phyloP scores from a whole-genome alignment of 2,888 invertebrate species.

The Epiblema foenella region DNA sequence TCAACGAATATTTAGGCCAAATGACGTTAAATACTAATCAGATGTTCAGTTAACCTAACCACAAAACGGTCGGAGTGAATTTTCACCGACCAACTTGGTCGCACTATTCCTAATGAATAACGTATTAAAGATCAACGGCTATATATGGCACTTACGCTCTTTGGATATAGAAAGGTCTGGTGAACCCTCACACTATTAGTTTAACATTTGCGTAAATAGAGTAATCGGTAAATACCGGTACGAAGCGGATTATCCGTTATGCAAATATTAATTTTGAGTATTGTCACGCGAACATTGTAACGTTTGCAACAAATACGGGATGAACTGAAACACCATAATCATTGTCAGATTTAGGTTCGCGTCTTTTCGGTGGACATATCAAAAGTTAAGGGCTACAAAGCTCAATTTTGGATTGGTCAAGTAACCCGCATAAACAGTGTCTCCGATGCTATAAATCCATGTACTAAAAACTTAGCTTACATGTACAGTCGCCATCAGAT shows the following conservation, averaged over 20 bases:
- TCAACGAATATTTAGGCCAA: neutral
- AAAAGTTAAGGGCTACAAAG: no score
- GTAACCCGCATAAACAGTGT: no score
- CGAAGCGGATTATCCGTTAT: slow-evolving; percentile 1
- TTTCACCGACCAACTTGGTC: neutral
- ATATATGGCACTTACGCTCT: neutral
- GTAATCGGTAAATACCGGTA: slow-evolving; percentile 1
- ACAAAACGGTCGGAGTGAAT: slow-evolving; percentile 1
- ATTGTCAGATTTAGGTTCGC: no score
- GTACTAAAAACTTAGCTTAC: no score
- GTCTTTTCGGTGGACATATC: no score
- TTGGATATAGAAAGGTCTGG: neutral
- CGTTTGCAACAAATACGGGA: neutral
- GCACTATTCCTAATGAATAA: neutral
- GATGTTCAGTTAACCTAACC: neutral
- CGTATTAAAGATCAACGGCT: neutral
- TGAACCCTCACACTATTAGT: neutral
- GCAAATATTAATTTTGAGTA: neutral
- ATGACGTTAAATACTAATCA: neutral
- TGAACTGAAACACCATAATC: no score
- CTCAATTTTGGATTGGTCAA: no score
- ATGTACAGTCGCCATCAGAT: no score
- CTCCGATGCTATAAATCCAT: no score
- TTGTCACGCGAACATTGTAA: neutral
- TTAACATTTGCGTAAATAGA: slow-evolving; percentile 17